Evolutionary conservation across 2,888 invertebrate genomes (phyloP).

Genomic region (Anarsia innoxiella): DNA sequence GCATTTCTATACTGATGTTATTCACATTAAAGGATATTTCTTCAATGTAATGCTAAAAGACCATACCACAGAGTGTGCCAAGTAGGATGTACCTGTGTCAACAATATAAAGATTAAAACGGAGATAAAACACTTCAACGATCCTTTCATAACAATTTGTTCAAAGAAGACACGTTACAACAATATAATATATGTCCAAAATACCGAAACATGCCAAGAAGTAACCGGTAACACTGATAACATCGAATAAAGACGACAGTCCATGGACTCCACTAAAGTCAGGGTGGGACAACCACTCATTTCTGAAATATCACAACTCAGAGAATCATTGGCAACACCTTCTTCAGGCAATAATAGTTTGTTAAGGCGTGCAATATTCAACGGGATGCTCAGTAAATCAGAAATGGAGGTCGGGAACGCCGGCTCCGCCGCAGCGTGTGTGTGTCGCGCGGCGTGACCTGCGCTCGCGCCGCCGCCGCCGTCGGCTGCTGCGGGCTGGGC

Average conservation of each 20-base stretch:
- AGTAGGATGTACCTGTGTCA: constrained; percentile 65
- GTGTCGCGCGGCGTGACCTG: constrained; percentile 32
- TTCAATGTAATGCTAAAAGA: constrained; percentile 38
- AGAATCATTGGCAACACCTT: neutral
- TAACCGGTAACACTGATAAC: constrained; percentile 64
- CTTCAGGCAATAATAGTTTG: too few species aligned
- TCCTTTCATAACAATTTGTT: constrained; percentile 38
- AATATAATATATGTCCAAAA: constrained; percentile 39
- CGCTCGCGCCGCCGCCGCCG: constrained; percentile 3
- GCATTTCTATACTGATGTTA: constrained; percentile 23
- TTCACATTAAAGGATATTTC: constrained; percentile 34
- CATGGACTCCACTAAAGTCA: constrained; percentile 46
- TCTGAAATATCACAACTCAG: constrained; percentile 14
- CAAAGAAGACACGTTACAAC: constrained; percentile 59
- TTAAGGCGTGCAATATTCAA: too few species aligned
- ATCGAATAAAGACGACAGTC: constrained; percentile 51
- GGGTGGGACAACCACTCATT: constrained; percentile 47
- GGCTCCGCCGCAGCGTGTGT: constrained; percentile 69
- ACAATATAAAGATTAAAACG: constrained; percentile 38
- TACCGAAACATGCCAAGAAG: constrained; percentile 65
- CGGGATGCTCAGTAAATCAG: constrained; percentile 22
- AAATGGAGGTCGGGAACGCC: constrained; percentile 56
- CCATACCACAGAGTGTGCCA: constrained; percentile 70
- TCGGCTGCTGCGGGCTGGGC: neutral
- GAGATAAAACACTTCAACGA: constrained; percentile 42